Conservation (phyloP, 2,888 invertebrate species). For the Trissolcus japonicus region DNA sequence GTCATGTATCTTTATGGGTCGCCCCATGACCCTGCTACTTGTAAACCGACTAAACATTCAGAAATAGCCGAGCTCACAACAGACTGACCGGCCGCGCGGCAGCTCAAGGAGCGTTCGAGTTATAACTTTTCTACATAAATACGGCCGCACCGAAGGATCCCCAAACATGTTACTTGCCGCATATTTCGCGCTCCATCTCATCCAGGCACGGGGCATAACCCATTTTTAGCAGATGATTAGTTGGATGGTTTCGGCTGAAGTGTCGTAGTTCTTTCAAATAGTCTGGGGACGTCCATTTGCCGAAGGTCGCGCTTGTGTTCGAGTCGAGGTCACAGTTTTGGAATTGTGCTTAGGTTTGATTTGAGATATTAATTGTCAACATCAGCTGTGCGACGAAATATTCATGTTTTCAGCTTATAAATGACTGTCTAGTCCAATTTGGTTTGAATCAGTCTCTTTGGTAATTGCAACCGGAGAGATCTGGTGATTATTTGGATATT, state of each 20-base stretch:
- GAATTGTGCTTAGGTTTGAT: too few relatives aligned
- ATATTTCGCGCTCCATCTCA: conserved; percentile 35
- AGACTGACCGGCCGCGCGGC: conserved; percentile 45
- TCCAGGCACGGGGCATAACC: conserved; percentile 25
- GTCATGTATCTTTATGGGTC: conserved; percentile 74
- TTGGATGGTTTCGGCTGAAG: conserved; percentile 13
- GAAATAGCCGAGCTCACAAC: conserved; percentile 68
- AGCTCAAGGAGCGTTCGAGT: conserved; percentile 58
- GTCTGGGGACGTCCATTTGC: background rate
- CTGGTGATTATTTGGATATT: too few relatives aligned
- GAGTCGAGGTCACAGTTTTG: too few relatives aligned
- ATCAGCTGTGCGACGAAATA: too few relatives aligned
- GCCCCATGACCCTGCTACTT: conserved; percentile 74
- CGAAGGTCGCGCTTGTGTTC: background rate
- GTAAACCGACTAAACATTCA: conserved; percentile 75
- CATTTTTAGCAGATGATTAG: conserved; percentile 37
- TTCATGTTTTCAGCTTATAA: too few relatives aligned
- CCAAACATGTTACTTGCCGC: conserved; percentile 50
- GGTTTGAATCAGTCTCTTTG: too few relatives aligned
- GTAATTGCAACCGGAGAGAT: too few relatives aligned
- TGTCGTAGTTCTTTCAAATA: background rate
- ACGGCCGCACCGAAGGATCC: conserved; percentile 62
- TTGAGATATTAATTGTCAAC: too few relatives aligned
- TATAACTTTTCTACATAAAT: conserved; percentile 64
- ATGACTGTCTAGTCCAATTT: too few relatives aligned